Evolutionary conservation across 2,113 vertebrate species (phyloP).

Genomic region (Sebastes fasciatus): DNA sequence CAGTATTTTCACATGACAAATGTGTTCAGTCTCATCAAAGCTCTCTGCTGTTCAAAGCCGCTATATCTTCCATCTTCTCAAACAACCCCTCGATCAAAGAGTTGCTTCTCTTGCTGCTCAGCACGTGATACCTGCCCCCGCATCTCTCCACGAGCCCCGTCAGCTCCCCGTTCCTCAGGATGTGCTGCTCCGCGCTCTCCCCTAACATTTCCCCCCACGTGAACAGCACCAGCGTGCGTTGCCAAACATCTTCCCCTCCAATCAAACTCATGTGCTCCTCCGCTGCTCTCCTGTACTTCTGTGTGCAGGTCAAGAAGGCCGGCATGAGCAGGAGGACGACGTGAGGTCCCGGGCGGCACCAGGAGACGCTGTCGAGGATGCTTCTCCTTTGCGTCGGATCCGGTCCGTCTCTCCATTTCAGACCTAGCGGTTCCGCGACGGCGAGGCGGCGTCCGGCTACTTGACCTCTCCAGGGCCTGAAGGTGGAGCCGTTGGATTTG

Average conservation of each 20-base stretch:
- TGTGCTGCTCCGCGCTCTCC: conserved; percentile 77
- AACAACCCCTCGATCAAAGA: conserved; percentile 55
- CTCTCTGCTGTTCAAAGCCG: conserved; percentile 42
- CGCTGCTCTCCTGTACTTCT: conserved; percentile 64
- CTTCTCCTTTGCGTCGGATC: conserved; percentile 31
- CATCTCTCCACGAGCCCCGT: conserved; percentile 72
- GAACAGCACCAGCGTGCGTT: conserved; percentile 72
- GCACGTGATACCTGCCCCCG: conserved; percentile 68
- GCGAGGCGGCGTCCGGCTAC: conserved; percentile 57
- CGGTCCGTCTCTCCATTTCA: conserved; percentile 76
- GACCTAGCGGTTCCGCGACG: conserved; percentile 61
- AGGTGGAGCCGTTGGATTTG: neutral
- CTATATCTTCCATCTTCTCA: conserved; percentile 72
- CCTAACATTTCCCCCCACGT: conserved; percentile 81
- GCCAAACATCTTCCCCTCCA: conserved; percentile 67
- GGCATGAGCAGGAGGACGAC: conserved; percentile 79
- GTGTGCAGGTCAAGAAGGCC: conserved; percentile 77
- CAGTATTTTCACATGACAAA: neutral
- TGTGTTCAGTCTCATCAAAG: neutral
- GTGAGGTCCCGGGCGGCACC: conserved; percentile 69
- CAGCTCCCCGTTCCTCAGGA: conserved; percentile 77
- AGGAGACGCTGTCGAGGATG: conserved; percentile 48
- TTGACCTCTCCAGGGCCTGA: conserved; percentile 71
- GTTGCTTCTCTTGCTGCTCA: conserved; percentile 62
- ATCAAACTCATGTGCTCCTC: conserved; percentile 67